Percentiles rank a stretch among this genome's conserved stretches.
These are phyloP conservation scores for Aquatica leii DNA, from an alignment of 2,888 invertebrate genomes.

Conservation along the genomic window DNA sequence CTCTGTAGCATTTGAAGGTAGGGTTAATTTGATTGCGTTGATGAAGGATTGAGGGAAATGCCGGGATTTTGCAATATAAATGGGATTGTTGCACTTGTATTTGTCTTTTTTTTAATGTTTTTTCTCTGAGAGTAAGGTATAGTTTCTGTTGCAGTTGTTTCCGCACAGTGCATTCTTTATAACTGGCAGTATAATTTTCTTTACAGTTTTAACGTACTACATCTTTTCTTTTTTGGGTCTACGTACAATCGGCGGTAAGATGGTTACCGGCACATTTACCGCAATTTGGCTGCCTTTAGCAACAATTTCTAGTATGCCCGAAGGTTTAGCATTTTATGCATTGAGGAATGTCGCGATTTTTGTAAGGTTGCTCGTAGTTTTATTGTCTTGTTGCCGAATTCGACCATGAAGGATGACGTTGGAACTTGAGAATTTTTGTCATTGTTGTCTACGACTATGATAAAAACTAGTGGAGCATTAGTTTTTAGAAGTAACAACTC, in stretches of 20 bases:
- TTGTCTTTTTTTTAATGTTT: conserved; percentile 11
- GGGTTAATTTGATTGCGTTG: conserved; percentile 4
- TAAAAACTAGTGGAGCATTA: too few relatives aligned
- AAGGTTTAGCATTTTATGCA: conserved; percentile 4
- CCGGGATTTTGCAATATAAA: background rate
- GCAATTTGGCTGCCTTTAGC: conserved; percentile 8
- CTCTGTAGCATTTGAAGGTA: conserved; percentile 14
- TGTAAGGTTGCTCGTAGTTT: conserved; percentile 7
- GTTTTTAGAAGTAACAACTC: too few relatives aligned
- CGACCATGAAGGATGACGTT: too few relatives aligned
- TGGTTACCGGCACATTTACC: conserved; percentile 6
- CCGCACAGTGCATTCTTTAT: conserved; percentile 11
- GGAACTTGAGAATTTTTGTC: too few relatives aligned
- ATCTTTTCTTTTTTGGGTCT: conserved; percentile 4
- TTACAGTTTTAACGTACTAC: conserved; percentile 11
- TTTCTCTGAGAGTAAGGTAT: conserved; percentile 15
- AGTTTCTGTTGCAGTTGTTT: conserved; percentile 17
- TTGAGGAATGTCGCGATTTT: conserved; percentile 12
- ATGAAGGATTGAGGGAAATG: background rate
- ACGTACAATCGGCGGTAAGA: conserved; percentile 9
- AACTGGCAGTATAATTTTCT: conserved; percentile 15
- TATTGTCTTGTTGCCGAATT: conserved; percentile 18
- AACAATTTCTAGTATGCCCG: conserved; percentile 11
- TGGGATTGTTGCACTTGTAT: conserved; percentile 6
- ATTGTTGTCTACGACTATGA: too few relatives aligned